A percentile compares a stretch with the other conserved stretches of the same genome.
Evolutionary conservation across 2,797 vertebrate species (phyloP).

Genomic region (Sebastes nivosus): DNA sequence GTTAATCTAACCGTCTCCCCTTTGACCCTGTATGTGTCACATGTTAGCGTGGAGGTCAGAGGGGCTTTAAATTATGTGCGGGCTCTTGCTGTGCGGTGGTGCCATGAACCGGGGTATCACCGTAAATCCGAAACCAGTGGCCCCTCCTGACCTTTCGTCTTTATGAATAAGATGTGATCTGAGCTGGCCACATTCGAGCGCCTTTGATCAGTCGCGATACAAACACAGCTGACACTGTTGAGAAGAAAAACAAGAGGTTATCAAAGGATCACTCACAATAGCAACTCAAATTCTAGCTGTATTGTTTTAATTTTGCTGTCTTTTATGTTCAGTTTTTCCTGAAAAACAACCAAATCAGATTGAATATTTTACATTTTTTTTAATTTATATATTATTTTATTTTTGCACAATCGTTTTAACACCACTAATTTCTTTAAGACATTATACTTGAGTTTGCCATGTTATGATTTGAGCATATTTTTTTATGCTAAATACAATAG

Average conservation of each 20-base stretch:
- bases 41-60: conserved; percentile 27
- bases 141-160: conserved; percentile 65
- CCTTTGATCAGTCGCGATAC: conserved; percentile 50
- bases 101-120: conserved; percentile 56
- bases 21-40: conserved; percentile 52
- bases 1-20: conserved; percentile 64
- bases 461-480: too few species aligned
- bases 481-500: accelerated
- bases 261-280: background rate
- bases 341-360: background rate
- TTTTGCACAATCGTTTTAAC: too few species aligned
- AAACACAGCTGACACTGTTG: conserved; percentile 26
- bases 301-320: background rate
- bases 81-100: conserved; percentile 49
- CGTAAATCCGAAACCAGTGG: conserved; percentile 61
- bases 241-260: conserved; percentile 11
- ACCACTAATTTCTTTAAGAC: too few species aligned
- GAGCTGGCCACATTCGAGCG: conserved; percentile 51
- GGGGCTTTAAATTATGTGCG: conserved; percentile 30
- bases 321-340: background rate
- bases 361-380: too few species aligned
- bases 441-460: too few species aligned
- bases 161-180: conserved; percentile 59
- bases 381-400: too few species aligned
- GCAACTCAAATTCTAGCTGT: background rate